Conservation (phyloP, 2,113 vertebrate species). For the Cyanoliseus patagonus region DNA sequence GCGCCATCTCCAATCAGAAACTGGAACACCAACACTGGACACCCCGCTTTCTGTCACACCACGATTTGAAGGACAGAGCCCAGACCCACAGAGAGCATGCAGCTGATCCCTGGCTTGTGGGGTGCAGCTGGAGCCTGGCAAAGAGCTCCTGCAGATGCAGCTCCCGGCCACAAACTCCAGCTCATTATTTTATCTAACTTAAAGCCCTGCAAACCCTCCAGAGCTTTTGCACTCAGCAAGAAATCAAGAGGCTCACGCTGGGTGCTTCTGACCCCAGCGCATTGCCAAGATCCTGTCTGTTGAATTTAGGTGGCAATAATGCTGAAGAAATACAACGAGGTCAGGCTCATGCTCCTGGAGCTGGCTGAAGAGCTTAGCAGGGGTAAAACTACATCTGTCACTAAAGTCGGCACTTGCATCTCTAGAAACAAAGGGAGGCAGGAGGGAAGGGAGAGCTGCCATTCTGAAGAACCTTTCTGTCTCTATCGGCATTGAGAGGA, state of each 20-base stretch:
- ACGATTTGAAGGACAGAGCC: neutral
- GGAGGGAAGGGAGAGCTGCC: neutral
- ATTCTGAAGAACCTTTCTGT: neutral
- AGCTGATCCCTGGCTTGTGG: fast-evolving
- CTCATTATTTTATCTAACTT: neutral
- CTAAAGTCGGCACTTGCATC: neutral
- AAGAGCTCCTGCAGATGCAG: neutral
- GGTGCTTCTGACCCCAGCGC: neutral
- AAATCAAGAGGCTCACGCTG: neutral
- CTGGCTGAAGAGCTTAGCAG: neutral
- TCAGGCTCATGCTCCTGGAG: neutral
- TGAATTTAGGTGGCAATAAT: constrained; percentile 4
- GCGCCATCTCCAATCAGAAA: neutral
- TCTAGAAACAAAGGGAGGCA: neutral
- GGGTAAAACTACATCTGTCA: constrained; percentile 21
- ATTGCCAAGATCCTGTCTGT: neutral
- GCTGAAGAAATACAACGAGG: neutral
- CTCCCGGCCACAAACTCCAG: neutral
- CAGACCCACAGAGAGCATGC: neutral
- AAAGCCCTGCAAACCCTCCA: neutral
- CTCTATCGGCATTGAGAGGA: neutral
- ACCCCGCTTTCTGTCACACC: neutral
- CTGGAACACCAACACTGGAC: neutral
- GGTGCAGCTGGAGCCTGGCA: neutral
- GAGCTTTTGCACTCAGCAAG: neutral